Base-by-base conservation (phyloP, 2,113 vertebrate genomes). In the Pterophyllum scalare region DNA sequence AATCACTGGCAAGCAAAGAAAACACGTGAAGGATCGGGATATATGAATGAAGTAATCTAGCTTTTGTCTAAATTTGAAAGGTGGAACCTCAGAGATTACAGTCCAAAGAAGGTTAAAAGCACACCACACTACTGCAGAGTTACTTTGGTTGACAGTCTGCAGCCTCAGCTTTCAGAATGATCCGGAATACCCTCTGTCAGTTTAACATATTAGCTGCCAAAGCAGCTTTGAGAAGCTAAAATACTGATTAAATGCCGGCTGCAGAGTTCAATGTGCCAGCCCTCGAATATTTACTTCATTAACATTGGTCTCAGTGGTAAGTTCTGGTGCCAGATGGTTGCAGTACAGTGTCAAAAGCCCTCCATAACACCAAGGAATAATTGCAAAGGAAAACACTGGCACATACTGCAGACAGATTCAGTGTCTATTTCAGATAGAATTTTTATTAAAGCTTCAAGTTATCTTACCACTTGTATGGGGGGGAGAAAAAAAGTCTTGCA, bases 251-350 rank as follows among this genome's bases (percentile, higher is more conserved):
- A 88, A 85, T 67, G 75, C 33, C 76, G 49, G n/a, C 79, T 26
- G 59, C 49, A 78, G 74, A 76, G 38, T 84, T 84, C 1, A 31
- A 82, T 28, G 20, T 20, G 79, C 80, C 77, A 89, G 64, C 7
- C 57, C 52, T 85, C 20, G 70, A 76, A 80, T 90, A 91, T 87
- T 80, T 83, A 65, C 28, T 79, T 83, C 52, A 90, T 90, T 87
- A 90, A 35, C 54, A 79, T 20, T 72, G 74, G 80, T 76, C 83
- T 82, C 64, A 90, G 40, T 77, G 56, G 62, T 60, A 20, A 59
- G 38, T 62, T 81, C 79, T 67, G 33, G 67, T 78, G 82, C 81
- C 75, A 83, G 85, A 87, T 80, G 62, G 70, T 85, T 59, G 38
- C 38, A 82, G 43, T 74, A 61, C 57, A 75, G 19, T 58, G 74